These are phyloP conservation scores for Rhinichthys osculus DNA, from an alignment of 2,797 vertebrate genomes.

Conservation along the genomic window DNA sequence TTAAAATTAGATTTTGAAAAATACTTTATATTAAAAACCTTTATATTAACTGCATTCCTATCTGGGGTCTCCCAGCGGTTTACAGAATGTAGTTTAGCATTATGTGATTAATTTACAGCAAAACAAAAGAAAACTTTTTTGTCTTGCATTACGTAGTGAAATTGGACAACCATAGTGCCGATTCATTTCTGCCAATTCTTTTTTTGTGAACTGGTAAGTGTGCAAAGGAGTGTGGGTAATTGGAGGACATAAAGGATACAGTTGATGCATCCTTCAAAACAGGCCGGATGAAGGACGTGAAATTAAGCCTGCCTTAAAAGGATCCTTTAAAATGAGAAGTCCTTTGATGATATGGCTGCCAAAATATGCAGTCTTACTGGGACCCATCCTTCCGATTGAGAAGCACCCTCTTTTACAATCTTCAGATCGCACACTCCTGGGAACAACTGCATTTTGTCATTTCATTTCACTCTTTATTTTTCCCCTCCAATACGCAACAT, in stretches of 20 bases:
- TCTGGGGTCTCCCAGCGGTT: neutral
- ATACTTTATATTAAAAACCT: neutral
- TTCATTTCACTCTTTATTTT: constrained; percentile 73
- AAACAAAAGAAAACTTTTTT: neutral
- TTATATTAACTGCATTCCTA: neutral
- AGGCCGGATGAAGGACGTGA: neutral
- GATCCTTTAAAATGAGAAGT: neutral
- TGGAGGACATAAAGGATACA: neutral
- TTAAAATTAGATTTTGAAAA: neutral
- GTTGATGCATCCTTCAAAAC: neutral
- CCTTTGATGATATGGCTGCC: neutral
- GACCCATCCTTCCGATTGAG: neutral
- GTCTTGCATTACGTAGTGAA: neutral
- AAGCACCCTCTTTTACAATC: constrained; percentile 71
- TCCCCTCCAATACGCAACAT: constrained; percentile 72
- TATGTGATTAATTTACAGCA: neutral
- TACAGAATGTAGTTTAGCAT: neutral
- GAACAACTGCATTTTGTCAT: constrained; percentile 78
- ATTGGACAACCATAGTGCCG: neutral
- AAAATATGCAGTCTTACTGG: neutral
- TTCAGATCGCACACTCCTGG: constrained; percentile 71
- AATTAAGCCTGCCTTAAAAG: neutral
- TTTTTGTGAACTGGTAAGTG: neutral
- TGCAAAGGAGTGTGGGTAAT: neutral
- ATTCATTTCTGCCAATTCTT: neutral